Evolutionary conservation across 2,888 invertebrate species (phyloP), one percentile per base, ranked within the genome.

Genomic region (Schizaphis graminum): DNA sequence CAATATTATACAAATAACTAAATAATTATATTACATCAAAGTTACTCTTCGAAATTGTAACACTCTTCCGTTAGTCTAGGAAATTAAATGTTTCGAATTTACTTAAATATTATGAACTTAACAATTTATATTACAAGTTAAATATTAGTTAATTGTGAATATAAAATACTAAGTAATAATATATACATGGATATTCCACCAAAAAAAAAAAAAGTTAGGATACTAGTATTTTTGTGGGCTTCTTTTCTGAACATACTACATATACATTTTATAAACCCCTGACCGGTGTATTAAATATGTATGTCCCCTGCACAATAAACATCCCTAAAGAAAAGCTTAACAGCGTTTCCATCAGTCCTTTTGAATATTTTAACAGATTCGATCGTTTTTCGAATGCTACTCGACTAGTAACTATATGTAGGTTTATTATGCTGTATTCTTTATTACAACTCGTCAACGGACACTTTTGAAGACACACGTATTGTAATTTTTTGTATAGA

Each of bases 311-410:
- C 94, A 85, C 85, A 85, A 93, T 47, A 41, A 61, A 41, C 90
- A 87, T 94, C 94, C 94, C 94, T n/a, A 67, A 86, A 91, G 94
- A 94, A 94, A 67, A 89, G 93, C 89, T 93, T 93, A 93, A 91
- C 86, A 35, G 85, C 84, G 85, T 94, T 94, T 91, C 91, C 94
- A 91, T 94, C 94, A 91, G 94, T 67, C 90, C 90, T 91, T 94
- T 86, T 94, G 94, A 94, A 94, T 94, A 94, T 86, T 94, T 94
- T 94, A 94, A 91, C 67, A 16, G 67, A 86, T 94, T 94, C 94
- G 94, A 91, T 94, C 94, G 94, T 35, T 87, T 91, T 85, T 85
- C 53, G 35, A 84, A 77, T 57, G 84, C 84, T 47, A 49, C 84
- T 47, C 89, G 44, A 35, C 93, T 84, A n/a, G 47, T 16, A 26